Evolutionary conservation across 1,140 invertebrate genomes (phyloP).

Genomic region (Yoshiicerus persimilis): DNA sequence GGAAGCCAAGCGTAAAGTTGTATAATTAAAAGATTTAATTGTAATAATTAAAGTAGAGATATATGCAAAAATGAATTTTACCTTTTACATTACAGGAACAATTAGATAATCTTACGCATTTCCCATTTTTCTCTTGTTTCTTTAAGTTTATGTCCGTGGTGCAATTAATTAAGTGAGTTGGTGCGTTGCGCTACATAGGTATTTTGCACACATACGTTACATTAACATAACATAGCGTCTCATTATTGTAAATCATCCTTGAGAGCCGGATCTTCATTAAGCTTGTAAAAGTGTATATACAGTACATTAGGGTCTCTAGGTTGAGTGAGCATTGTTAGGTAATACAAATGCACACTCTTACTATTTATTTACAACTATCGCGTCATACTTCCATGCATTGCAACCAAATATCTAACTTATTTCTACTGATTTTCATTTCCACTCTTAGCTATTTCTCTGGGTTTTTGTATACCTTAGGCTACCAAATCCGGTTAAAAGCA

Average conservation of each 20-base stretch:
- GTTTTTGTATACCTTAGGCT: no score
- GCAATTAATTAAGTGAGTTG: background rate
- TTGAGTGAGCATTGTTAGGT: background rate
- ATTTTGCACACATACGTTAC: background rate
- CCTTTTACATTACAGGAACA: background rate
- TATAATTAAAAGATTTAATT: background rate
- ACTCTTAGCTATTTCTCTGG: no score
- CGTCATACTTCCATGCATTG: background rate
- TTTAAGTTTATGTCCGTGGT: background rate
- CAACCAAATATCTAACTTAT: background rate
- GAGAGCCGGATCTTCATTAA: background rate
- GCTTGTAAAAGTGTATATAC: background rate
- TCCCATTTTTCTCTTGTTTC: background rate
- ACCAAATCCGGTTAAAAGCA: background rate
- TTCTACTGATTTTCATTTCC: no score
- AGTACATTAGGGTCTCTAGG: background rate
- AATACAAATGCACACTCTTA: background rate
- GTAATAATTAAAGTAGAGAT: background rate
- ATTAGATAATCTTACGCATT: background rate
- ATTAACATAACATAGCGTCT: background rate
- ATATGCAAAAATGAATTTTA: background rate
- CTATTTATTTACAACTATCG: background rate
- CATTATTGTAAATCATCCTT: background rate
- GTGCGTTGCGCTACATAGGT: background rate
- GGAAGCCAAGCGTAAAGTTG: background rate